Evolutionary conservation across 2,797 vertebrate species (phyloP), one percentile per base, ranked within the genome.

Genomic region (Leptodactylus fallax): DNA sequence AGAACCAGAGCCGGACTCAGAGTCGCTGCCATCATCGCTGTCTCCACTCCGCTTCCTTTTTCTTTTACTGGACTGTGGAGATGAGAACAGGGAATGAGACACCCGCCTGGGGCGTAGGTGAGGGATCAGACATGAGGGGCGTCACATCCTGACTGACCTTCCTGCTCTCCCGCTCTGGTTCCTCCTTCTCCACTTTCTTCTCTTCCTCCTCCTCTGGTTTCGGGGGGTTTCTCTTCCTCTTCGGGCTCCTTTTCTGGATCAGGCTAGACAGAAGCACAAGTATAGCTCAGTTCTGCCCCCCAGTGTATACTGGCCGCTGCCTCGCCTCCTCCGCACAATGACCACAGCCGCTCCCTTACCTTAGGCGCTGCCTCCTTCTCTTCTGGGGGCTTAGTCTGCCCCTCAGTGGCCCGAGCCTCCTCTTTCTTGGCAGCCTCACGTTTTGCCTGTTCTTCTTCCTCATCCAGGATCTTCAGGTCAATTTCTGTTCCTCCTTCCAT

Each of bases 401-500:
- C 87, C 0, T 96, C 95, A 0, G 67, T 16, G 0, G 87, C 56
- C 72, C 95, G 94, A 49, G 89, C 90, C 14, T 97, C 96, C 16
- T 98, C 97, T 23, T 85, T 85, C 36, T 85, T 85, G 0, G 91
- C 95, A 94, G 93, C 97, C 92, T 90, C 95, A 65, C 88, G 89
- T 78, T 96, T 92, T 12, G 94, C 96, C 79, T 98, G 97, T 69
- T 98, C 97, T 60, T 98, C 97, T 92, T 97, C 97, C 91, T 97
- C 93, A 79, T 98, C 97, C 90, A 98, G 91, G 90, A 98, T 97
- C 9, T 96, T 96, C 85, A 98, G 93, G 85, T 98, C 97, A 1
- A 96, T 95, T 84, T 98, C 97, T 0, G 95, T 96, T 14, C 97
- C 97, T 58, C 97, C 97, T 92, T 98, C 97, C 97, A 98, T 98